Percentiles rank a stretch among this genome's conserved stretches.
Conservation (phyloP, 2,888 invertebrate species). For the Parnassius orleans region DNA sequence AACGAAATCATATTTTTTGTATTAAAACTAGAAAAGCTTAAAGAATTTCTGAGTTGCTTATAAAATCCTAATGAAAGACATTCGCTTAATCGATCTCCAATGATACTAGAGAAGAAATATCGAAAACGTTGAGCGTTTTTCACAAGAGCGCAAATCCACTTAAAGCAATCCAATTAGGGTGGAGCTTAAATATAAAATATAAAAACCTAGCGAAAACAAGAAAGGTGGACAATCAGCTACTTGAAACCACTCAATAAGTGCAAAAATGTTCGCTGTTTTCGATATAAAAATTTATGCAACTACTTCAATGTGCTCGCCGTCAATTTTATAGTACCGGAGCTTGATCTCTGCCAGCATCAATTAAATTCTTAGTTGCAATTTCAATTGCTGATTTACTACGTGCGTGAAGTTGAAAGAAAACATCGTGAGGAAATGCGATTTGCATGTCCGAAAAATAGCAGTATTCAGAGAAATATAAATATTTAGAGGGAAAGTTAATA, state of each 20-base stretch:
- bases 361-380: too few relatives aligned
- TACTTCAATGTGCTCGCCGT: too few relatives aligned
- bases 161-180: slow-evolving; percentile 23
- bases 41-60: slow-evolving; percentile 4
- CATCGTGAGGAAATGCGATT: too few relatives aligned
- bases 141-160: slow-evolving; percentile 24
- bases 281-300: too few relatives aligned
- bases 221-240: slow-evolving; percentile 14
- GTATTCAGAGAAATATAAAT: too few relatives aligned
- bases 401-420: too few relatives aligned
- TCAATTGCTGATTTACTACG: too few relatives aligned
- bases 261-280: not conserved
- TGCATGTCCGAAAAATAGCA: too few relatives aligned
- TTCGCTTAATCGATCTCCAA: slow-evolving; percentile 12
- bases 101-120: slow-evolving; percentile 23
- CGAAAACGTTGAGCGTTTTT: slow-evolving; percentile 20
- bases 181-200: slow-evolving; percentile 21
- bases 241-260: slow-evolving; percentile 2
- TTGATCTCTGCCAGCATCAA: too few relatives aligned
- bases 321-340: too few relatives aligned
- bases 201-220: slow-evolving; percentile 18
- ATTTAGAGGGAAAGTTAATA: too few relatives aligned
- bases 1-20: too few relatives aligned
- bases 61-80: slow-evolving; percentile 14
- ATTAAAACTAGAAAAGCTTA: not conserved